A percentile compares a stretch with the other conserved stretches of the same genome.
Conservation (phyloP, 2,888 invertebrate genomes). For the Mechanitis mazaeus region DNA sequence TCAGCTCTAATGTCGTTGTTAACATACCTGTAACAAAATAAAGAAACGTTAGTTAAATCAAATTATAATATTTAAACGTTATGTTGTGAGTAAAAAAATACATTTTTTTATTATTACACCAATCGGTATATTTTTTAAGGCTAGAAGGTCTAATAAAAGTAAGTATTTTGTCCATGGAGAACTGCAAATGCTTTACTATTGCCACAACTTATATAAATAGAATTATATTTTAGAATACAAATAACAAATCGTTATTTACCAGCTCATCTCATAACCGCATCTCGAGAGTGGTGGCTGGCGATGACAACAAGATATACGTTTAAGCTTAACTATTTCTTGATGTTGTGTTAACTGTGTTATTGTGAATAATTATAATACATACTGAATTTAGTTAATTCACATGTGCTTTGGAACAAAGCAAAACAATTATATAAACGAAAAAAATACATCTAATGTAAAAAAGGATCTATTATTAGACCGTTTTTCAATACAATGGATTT, state of each 20-base stretch:
- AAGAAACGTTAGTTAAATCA: neutral
- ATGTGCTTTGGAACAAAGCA: neutral
- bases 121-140: too few species aligned
- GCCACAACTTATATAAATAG: too few species aligned
- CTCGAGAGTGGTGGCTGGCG: constrained; percentile 24
- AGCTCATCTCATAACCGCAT: constrained; percentile 23
- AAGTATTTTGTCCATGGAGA: too few species aligned
- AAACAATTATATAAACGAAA: neutral
- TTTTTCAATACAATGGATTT: too few species aligned
- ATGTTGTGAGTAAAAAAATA: too few species aligned
- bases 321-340: neutral
- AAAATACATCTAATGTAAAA: neutral
- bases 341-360: neutral
- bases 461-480: too few species aligned
- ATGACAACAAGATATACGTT: constrained; percentile 29
- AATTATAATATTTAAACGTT: neutral
- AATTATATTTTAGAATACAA: neutral
- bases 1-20: constrained; percentile 8
- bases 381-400: neutral
- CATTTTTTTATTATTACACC: too few species aligned
- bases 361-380: neutral
- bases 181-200: too few species aligned
- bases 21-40: constrained; percentile 20
- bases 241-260: neutral
- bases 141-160: too few species aligned